These are phyloP conservation scores for Nomada ruficornis DNA, from an alignment of 2,888 invertebrate genomes.

Conservation along the genomic window DNA sequence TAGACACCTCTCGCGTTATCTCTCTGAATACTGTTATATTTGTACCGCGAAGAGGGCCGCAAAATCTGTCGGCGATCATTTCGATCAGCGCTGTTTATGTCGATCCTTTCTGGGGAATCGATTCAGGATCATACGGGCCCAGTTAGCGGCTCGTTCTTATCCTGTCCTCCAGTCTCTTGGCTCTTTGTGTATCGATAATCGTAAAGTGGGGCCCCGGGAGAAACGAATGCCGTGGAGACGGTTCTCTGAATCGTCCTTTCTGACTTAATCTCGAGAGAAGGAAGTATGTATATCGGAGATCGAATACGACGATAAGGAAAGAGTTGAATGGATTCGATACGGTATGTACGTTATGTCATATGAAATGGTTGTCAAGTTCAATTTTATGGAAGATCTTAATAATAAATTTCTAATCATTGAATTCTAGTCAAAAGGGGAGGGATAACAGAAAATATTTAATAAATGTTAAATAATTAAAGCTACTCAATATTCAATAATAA, in stretches of 20 bases:
- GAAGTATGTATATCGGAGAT: background rate
- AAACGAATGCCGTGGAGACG: background rate
- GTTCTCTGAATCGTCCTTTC: background rate
- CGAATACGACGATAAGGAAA: background rate
- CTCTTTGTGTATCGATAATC: conserved; percentile 11
- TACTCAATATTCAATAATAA: too few species aligned
- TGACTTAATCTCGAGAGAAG: background rate
- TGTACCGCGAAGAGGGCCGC: conserved; percentile 38
- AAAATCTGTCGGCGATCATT: conserved; percentile 51
- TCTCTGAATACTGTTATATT: conserved; percentile 65
- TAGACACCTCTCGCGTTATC: conserved; percentile 64
- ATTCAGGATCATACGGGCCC: conserved; percentile 23
- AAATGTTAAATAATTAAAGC: too few species aligned
- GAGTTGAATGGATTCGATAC: background rate
- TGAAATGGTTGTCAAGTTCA: too few species aligned
- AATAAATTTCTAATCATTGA: too few species aligned
- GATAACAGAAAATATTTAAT: too few species aligned
- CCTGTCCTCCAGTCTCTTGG: conserved; percentile 14
- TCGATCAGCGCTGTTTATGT: conserved; percentile 54
- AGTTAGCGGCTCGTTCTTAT: conserved; percentile 47
- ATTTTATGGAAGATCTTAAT: too few species aligned
- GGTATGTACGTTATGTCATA: too few species aligned
- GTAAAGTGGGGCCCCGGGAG: conserved; percentile 17
- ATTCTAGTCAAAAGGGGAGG: too few species aligned
- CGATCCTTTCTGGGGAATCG: conserved; percentile 40